Conservation (phyloP, 2,113 vertebrate genomes). For the Saguinus imperator region DNA sequence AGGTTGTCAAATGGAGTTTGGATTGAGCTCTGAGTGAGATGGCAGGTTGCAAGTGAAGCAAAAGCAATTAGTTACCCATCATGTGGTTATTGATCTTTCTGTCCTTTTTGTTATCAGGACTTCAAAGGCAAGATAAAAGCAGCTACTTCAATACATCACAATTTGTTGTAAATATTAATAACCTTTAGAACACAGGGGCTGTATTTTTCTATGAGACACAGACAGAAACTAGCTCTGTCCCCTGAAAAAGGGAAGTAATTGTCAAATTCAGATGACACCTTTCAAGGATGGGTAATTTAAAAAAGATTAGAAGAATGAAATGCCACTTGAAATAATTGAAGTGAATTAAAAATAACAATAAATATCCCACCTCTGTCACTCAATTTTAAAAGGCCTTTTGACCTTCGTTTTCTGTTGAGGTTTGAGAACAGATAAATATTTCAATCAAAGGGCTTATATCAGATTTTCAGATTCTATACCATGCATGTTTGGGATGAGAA, state of each 20-base stretch:
- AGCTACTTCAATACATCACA: constrained; percentile 55
- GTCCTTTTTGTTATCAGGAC: constrained; percentile 69
- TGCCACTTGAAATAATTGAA: constrained; percentile 44
- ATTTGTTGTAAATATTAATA: constrained; percentile 72
- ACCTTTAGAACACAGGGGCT: not conserved
- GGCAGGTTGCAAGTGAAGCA: constrained; percentile 55
- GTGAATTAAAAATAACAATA: constrained; percentile 43
- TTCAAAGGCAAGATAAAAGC: constrained; percentile 63
- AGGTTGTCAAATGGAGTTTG: constrained; percentile 27
- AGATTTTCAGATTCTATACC: not conserved
- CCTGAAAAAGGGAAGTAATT: constrained; percentile 33
- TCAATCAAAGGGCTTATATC: not conserved
- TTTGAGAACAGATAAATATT: not conserved
- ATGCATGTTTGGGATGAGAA: not conserved
- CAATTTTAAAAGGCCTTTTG: constrained; percentile 29
- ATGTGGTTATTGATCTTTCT: constrained; percentile 76
- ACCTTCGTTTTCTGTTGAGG: not conserved
- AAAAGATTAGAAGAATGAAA: constrained; percentile 37
- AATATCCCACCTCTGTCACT: not conserved
- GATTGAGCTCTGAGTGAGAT: constrained; percentile 29
- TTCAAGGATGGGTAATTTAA: not conserved
- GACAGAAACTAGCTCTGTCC: constrained; percentile 33
- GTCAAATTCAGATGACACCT: constrained; percentile 11
- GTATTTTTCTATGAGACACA: not conserved
- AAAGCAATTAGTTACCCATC: constrained; percentile 80